Conservation (phyloP, 2,888 invertebrate species). For the Pristionchus maxplancki region DNA sequence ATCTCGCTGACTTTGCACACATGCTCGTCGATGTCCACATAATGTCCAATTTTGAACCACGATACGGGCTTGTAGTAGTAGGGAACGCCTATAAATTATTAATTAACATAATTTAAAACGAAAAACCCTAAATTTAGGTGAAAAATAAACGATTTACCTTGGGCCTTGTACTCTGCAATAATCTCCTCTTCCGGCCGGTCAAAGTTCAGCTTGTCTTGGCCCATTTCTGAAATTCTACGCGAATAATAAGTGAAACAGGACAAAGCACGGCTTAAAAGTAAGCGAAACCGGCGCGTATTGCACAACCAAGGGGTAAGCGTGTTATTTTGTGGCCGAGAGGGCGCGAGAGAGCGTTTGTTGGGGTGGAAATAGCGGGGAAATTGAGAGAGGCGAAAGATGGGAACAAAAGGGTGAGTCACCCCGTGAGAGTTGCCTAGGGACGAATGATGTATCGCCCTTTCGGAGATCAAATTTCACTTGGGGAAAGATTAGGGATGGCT, state of each 20-base stretch:
- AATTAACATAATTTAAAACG: too few relatives aligned
- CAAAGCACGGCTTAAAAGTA: not conserved
- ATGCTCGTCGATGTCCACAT: not conserved
- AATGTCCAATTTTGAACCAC: not conserved
- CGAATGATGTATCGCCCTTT: not conserved
- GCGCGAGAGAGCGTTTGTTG: too few relatives aligned
- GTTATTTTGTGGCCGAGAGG: not conserved
- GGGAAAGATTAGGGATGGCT: too few relatives aligned
- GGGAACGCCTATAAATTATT: not conserved
- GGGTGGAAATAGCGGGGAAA: not conserved
- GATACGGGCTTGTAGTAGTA: not conserved
- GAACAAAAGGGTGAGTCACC: not conserved
- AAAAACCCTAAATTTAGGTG: too few relatives aligned
- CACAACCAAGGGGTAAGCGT: not conserved
- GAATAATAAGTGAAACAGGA: not conserved
- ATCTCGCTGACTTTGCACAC: not conserved
- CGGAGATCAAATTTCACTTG: too few relatives aligned
- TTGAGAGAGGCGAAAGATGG: not conserved
- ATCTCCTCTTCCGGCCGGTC: constrained; percentile 27
- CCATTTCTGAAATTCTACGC: not conserved
- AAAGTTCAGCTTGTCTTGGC: constrained; percentile 28
- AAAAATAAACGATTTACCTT: not conserved
- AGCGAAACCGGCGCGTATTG: not conserved
- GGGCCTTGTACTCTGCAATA: not conserved
- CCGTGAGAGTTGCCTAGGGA: not conserved